These are phyloP conservation scores for Percopsis omiscomaycus DNA, from an alignment of 2,797 vertebrate genomes.

Conservation along the genomic window DNA sequence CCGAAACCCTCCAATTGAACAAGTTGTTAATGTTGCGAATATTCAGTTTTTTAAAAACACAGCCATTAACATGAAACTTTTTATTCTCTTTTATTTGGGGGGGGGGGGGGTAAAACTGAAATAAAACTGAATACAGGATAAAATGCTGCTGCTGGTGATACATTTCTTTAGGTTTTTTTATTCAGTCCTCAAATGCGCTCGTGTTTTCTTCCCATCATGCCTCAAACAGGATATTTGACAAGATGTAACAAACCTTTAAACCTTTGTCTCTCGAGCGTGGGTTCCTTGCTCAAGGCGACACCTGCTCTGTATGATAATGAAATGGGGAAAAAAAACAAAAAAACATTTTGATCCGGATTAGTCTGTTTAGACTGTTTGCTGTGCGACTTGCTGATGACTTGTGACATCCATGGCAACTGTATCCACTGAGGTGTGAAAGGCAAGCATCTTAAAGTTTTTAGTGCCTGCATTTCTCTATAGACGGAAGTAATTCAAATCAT, in stretches of 20 bases:
- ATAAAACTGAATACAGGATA: conserved; percentile 22
- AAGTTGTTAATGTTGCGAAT: conserved; percentile 38
- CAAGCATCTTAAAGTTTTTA: conserved; percentile 5
- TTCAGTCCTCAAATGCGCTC: conserved; percentile 6
- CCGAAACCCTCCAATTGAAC: conserved; percentile 27
- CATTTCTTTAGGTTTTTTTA: conserved; percentile 10
- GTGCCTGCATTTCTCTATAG: not conserved
- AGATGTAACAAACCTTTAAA: conserved; percentile 34
- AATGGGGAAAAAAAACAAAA: conserved; percentile 18
- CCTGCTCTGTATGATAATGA: conserved; percentile 57
- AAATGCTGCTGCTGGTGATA: not conserved
- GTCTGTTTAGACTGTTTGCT: conserved; percentile 27
- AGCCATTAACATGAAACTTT: too few species aligned
- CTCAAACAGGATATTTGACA: conserved; percentile 28
- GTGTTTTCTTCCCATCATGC: too few species aligned
- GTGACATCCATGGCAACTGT: conserved; percentile 32
- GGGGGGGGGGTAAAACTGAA: too few species aligned
- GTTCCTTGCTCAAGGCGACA: conserved; percentile 35
- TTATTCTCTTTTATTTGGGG: too few species aligned
- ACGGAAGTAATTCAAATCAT: conserved; percentile 17
- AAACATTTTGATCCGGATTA: conserved; percentile 54
- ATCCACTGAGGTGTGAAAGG: conserved; percentile 9
- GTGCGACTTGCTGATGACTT: conserved; percentile 17
- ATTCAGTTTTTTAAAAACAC: conserved; percentile 30
- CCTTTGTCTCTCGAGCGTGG: conserved; percentile 17